Conservation (phyloP, 1,140 invertebrate genomes). For the Dreissena polymorpha region DNA sequence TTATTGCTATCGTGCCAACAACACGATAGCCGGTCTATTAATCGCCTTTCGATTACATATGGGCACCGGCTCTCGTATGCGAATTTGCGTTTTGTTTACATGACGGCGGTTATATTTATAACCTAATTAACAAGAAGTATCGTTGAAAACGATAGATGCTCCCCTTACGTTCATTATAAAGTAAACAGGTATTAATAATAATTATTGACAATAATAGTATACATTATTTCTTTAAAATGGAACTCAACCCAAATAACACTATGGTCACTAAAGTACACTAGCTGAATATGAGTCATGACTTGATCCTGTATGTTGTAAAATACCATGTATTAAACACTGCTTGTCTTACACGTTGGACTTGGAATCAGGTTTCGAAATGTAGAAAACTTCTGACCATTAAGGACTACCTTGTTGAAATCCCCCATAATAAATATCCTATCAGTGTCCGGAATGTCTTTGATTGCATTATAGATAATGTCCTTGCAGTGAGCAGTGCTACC, state of each 20-base stretch:
- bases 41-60: too few species aligned
- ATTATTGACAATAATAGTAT: neutral
- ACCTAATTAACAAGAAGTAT: too few species aligned
- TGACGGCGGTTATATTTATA: too few species aligned
- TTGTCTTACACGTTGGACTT: conserved; percentile 24
- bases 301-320: conserved; percentile 4
- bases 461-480: neutral
- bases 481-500: neutral
- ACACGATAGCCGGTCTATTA: too few species aligned
- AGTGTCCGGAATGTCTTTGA: neutral
- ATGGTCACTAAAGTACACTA: conserved; percentile 12
- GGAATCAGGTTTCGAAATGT: neutral
- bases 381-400: neutral
- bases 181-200: too few species aligned
- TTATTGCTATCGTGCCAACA: too few species aligned
- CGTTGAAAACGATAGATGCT: too few species aligned
- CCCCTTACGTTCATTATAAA: too few species aligned
- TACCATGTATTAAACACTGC: neutral
- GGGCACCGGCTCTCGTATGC: too few species aligned
- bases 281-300: neutral
- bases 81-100: too few species aligned
- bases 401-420: conserved; percentile 6
- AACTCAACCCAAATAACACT: conserved; percentile 10
- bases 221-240: neutral
- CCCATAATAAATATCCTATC: conserved; percentile 12